phyloP scores from a whole-genome alignment of 2,113 vertebrate genomes.

The Indicator maculatus region DNA sequence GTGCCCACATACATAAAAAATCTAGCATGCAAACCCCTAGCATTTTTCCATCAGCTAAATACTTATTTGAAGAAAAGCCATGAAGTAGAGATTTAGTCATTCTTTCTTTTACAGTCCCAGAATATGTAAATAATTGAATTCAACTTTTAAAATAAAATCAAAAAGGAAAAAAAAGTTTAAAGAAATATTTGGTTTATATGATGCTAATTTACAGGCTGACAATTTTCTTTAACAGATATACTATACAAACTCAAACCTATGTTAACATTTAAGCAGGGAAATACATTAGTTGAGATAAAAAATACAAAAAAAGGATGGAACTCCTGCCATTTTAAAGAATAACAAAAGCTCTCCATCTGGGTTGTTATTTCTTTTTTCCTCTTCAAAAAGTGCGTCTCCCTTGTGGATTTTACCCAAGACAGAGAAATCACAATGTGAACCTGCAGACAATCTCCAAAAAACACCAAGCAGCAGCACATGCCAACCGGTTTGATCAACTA shows the following conservation, averaged over 20 bases:
- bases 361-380: not conserved
- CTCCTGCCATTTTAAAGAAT: not conserved
- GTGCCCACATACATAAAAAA: not conserved
- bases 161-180: not conserved
- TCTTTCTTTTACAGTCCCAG: not conserved
- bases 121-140: not conserved
- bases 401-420: not conserved
- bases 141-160: not conserved
- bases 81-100: not conserved
- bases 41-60: not conserved
- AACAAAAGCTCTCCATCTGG: not conserved
- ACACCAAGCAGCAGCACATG: fast-evolving
- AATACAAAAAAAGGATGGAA: not conserved
- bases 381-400: not conserved
- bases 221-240: not conserved
- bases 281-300: not conserved
- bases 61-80: not conserved
- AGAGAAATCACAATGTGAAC: not conserved
- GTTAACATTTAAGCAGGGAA: not conserved
- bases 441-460: not conserved
- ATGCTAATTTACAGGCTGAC: not conserved
- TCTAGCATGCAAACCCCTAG: not conserved
- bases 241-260: not conserved
- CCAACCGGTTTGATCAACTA: not conserved
- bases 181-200: not conserved